Conservation (phyloP, 2,113 vertebrate genomes). For the Tilapia sparmanii region DNA sequence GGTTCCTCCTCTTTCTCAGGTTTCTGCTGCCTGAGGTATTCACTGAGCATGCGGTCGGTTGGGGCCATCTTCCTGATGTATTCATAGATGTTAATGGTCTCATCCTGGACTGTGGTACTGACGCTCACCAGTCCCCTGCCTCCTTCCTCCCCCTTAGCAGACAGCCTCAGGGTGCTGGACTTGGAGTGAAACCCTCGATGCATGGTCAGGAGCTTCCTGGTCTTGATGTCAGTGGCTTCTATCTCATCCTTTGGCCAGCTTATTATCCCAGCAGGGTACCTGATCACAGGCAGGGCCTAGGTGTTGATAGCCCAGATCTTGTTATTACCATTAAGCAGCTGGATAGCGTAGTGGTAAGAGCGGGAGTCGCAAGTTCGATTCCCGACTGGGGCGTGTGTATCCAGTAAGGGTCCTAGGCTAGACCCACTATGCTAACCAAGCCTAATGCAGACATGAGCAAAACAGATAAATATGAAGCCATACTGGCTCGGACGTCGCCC, state of each 20-base stretch:
- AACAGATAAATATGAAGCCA: neutral
- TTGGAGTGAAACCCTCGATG: neutral
- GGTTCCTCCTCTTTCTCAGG: neutral
- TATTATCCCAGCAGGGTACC: neutral
- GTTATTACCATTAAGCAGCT: neutral
- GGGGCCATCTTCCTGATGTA: neutral
- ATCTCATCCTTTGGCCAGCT: neutral
- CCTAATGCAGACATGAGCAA: neutral
- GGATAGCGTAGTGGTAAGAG: neutral
- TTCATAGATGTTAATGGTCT: neutral
- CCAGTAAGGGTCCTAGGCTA: neutral
- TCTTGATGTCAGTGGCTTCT: neutral
- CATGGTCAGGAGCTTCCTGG: neutral
- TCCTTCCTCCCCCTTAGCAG: neutral
- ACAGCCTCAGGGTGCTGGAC: neutral
- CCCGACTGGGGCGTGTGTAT: neutral
- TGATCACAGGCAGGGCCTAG: neutral
- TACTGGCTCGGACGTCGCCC: neutral
- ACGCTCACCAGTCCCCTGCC: neutral
- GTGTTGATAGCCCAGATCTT: neutral
- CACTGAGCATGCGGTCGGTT: neutral
- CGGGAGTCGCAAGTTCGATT: neutral
- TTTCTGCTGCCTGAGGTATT: neutral
- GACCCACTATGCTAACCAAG: neutral
- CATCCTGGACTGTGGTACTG: neutral